Base-by-base conservation (phyloP, 2,888 invertebrate genomes). In the Lithodes maja region DNA sequence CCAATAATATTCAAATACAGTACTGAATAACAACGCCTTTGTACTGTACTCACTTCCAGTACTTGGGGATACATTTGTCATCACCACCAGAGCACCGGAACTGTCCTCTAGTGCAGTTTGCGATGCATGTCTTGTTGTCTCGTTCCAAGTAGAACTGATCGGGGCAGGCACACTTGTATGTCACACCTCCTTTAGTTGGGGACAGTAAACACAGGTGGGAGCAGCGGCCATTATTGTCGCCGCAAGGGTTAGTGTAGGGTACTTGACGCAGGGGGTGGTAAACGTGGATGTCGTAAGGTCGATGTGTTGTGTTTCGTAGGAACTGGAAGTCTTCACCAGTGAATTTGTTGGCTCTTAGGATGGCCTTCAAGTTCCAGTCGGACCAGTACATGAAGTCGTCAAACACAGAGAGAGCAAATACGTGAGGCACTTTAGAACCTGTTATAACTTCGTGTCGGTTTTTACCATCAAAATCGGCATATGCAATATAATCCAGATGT, bases 311-410 rank as follows among this genome's bases (percentile, higher is more conserved):
- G 93, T 98, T 99, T 84, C 98, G 94, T 1, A 99, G 94, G 1
- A 97, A 94, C 83, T 95, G 95, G 85, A 97, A 94, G 92, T 97
- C 95, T 92, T 93, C 93, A 83, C 95, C 95, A 0, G 97, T 97
- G 94, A 97, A 98, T 94, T 99, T 99, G 93, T 98, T 96, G 0
- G 99, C 98, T 92, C 96, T 96, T 92, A 97, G 96, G 85, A 99
- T 97, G 0, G 97, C 97, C 93, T 98, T 98, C 83, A 98, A 94
- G 93, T 99, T 99, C 99, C 99, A 99, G 93, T 99, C 99, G 0
- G 99, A 98, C 99, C 99, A 99, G 94, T 97, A 99, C 80, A 95
- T 93, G 49, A 97, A 96, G 93, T 99, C 98, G 93, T 99, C 99
- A 93, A 99, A 99, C 0, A 99, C 95, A 9, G 97, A 96, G 78